Base-by-base conservation (phyloP, 2,797 vertebrate species). In the Trachops cirrhosus region DNA sequence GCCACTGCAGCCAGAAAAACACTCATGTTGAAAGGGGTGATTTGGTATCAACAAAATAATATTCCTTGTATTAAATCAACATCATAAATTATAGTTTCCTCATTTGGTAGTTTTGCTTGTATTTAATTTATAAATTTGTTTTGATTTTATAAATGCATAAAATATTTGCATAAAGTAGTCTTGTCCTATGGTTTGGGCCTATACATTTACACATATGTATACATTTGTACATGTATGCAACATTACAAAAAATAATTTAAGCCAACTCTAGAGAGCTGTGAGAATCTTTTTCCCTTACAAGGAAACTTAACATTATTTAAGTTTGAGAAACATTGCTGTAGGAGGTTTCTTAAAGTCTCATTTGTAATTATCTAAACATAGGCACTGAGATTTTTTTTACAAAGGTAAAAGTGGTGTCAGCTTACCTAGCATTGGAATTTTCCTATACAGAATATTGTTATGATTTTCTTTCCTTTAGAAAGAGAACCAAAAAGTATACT, bases 381-480 rank as follows among this genome's bases (percentile, higher is more conserved):
- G 26, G 29, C 62, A 71, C 37, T 95, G 46, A 37, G 22, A 16
- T 73, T 91, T 78, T 68, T 22, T 54, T 54, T 26, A 26, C 50
- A 39, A 93, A 48, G 54, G 54, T 62, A 68, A 94, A 93, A 92
- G 32, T 80, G 52, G 39, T 68, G 22, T 94, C 92, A 94, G 37
- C 68, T 88, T 94, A 90, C 50, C 64, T 90, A 84, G 44, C 32
- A 75, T n/a, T 86, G 32, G 78, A 88, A 75, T 95, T 94, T 87
- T 88, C 86, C 78, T 90, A 39, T 83, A 34, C 1, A 71, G 86
- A 82, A 86, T 82, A 64, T 46, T 87, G 73, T 92, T 91, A 90
- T 88, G 50, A 85, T 91, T 93, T 94, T 89, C 57, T 73, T 95
- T 26, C 50, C 54, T 91, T 88, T 92, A 82, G 73, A 78, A 97